A percentile compares a stretch with the other conserved stretches of the same genome.
These are phyloP conservation scores for Acanthiza pusilla DNA, from an alignment of 2,797 vertebrate genomes.

Conservation along the genomic window DNA sequence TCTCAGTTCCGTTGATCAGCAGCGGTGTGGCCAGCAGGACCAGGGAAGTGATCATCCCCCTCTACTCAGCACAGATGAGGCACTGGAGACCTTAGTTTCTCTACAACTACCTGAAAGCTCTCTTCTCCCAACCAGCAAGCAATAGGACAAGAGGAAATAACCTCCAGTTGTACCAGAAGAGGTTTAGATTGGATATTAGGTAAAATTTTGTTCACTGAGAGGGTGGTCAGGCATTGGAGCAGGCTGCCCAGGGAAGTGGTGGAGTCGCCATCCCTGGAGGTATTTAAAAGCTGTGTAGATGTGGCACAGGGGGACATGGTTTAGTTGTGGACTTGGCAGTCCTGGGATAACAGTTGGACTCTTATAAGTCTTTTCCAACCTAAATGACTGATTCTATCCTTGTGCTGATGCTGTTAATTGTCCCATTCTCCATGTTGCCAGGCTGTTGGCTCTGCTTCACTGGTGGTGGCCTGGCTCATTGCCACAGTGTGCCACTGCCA, in stretches of 20 bases:
- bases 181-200: background rate
- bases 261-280: background rate
- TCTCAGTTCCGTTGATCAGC: background rate
- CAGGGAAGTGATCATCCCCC: too few species aligned
- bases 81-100: background rate
- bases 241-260: background rate
- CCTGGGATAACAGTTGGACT: background rate
- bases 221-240: background rate
- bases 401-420: background rate
- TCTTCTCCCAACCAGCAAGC: background rate
- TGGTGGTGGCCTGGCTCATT: background rate
- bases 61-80: background rate
- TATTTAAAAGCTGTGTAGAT: background rate
- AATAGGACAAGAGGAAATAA: background rate
- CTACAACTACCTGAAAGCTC: background rate
- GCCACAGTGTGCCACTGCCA: rapidly evolving
- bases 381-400: background rate
- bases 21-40: background rate
- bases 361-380: background rate
- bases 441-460: background rate
- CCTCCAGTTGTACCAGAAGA: background rate
- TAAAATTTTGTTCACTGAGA: background rate
- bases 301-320: background rate
- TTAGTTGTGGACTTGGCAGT: background rate
- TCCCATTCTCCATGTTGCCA: rapidly evolving